Evolutionary conservation across 2,888 invertebrate species (phyloP), one percentile per base, ranked within the genome.

Genomic region (Imbricaverruca yamaguchii): DNA sequence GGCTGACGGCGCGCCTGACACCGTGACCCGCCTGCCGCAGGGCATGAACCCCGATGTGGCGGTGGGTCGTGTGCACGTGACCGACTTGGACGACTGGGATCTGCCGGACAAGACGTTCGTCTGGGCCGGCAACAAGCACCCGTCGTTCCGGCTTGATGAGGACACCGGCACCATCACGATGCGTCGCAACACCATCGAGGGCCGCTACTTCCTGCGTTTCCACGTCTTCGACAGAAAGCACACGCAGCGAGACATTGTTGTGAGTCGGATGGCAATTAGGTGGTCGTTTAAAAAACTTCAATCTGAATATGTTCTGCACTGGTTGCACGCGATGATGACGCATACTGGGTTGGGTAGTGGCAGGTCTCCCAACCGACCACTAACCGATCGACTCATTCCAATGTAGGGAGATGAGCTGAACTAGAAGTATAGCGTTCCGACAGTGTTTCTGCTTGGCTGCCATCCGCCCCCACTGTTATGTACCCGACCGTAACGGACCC

Each of bases 81-180:
- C 96, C 86, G 99, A 99, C 88, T 89, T 95, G 84, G 99, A 99
- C 87, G 99, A 99, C 87, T 99, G 98, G 98, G 99, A 99, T 89
- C 89, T 97, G 84, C 95, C 94, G 0, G 98, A 98, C 87, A 99
- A 99, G 88, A 96, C 94, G 86, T 99, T 97, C 89, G 95, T 94
- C 87, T 97, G 96, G 95, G 95, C 95, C 86, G 82, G 81, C 23
- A 57, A 80, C 15, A 63, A 84, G 81, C 95, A 96, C 89, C 92
- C 93, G 0, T 91, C 92, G 85, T 97, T 97, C 87, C 94, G 93
- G 83, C 89, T 98, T 57, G 93, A 97, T 87, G 93, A 94, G 87
- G 94, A 95, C 86, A 94, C 94, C 0, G 98, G 98, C 25, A 95
- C 96, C 94, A 93, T 99, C 85, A 94, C 93, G 83, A 98, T 98